Conservation (phyloP, 2,888 invertebrate genomes). For the Aspidiotus rigidus region DNA sequence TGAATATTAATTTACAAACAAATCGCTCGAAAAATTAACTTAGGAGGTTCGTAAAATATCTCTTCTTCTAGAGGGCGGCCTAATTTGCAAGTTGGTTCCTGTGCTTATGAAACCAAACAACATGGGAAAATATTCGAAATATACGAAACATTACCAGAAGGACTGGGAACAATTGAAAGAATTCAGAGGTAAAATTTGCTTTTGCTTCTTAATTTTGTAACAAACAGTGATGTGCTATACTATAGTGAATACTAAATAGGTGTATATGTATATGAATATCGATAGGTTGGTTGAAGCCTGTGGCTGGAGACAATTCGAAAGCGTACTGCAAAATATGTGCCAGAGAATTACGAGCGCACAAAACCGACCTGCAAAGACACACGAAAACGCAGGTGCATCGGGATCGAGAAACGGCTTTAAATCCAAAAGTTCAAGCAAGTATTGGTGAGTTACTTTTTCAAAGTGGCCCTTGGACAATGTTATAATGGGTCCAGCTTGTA, state of each 20-base stretch:
- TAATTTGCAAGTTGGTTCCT: no score
- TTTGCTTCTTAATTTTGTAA: background rate
- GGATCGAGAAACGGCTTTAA: constrained; percentile 4
- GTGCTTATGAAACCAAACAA: background rate
- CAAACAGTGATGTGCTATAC: no score
- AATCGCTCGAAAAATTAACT: no score
- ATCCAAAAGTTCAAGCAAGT: constrained; percentile 12
- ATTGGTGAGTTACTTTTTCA: background rate
- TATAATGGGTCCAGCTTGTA: no score
- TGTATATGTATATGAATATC: no score
- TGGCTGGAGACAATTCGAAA: background rate
- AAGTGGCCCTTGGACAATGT: no score
- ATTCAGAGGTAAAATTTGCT: background rate
- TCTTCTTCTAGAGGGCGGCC: background rate
- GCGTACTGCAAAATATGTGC: constrained; percentile 18
- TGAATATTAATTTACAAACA: no score
- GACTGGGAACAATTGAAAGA: background rate
- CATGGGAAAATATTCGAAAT: background rate
- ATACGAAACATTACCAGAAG: background rate
- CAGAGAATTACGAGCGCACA: constrained; percentile 10
- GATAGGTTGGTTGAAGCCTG: background rate
- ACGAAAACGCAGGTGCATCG: constrained; percentile 1
- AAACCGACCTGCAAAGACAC: constrained; percentile 14
- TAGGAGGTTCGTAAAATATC: no score
- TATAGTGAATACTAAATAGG: background rate